phyloP scores from a whole-genome alignment of 2,888 invertebrate species.

The Cephus pygmeus region DNA sequence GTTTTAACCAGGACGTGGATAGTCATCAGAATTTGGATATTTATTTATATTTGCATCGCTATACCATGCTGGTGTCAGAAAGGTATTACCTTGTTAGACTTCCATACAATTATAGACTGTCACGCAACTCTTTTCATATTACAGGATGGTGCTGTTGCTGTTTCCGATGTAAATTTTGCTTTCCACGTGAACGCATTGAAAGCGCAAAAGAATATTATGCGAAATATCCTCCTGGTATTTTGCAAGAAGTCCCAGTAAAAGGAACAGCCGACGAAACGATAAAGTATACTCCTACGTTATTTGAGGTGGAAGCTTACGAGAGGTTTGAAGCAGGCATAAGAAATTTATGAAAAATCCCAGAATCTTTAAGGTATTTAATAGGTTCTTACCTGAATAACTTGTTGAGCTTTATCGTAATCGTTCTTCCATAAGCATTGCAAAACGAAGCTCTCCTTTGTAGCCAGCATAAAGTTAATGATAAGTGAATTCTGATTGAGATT shows the following conservation, averaged over 20 bases:
- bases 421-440: constrained; percentile 79
- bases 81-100: constrained; percentile 52
- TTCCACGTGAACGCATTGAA: constrained; percentile 69
- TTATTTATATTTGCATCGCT: constrained; percentile 65
- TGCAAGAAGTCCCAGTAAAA: constrained; percentile 58
- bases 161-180: constrained; percentile 70
- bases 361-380: constrained; percentile 4
- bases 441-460: constrained; percentile 80
- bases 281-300: constrained; percentile 69
- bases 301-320: constrained; percentile 71
- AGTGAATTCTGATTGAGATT: constrained; percentile 44
- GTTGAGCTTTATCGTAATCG: constrained; percentile 79
- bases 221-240: constrained; percentile 71
- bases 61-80: constrained; percentile 68
- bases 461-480: constrained; percentile 77
- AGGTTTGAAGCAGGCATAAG: constrained; percentile 70
- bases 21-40: constrained; percentile 64
- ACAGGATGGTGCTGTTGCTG: constrained; percentile 75
- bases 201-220: constrained; percentile 70
- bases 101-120: constrained; percentile 3
- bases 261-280: constrained; percentile 32
- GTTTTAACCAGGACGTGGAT: constrained; percentile 52
- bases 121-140: not conserved
- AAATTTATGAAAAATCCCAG: constrained; percentile 61
- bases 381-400: constrained; percentile 81